phyloP scores from a whole-genome alignment of 1,140 invertebrate genomes.

The Trichoplusia ni region DNA sequence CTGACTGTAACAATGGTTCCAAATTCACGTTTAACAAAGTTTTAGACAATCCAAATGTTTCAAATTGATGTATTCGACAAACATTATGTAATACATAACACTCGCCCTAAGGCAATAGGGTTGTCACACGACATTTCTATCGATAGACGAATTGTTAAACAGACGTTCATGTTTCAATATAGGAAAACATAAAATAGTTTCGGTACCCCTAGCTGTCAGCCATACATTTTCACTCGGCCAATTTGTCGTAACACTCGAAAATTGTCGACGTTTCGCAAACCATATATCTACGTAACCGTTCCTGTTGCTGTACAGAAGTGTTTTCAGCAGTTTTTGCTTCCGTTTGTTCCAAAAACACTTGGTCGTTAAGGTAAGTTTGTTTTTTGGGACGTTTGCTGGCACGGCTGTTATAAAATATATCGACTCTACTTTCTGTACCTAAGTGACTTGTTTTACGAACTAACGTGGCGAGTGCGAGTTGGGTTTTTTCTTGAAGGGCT shows the following conservation, averaged over 20 bases:
- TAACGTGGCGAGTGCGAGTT: too few species aligned
- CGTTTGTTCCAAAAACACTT: conserved; percentile 6
- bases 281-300: conserved; percentile 1
- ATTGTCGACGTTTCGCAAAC: background rate
- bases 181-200: background rate
- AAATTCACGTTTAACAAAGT: too few species aligned
- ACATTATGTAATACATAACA: too few species aligned
- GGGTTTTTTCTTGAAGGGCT: too few species aligned
- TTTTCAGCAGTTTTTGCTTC: background rate
- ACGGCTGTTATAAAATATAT: background rate
- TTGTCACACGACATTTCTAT: too few species aligned
- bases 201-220: background rate
- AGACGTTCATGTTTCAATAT: background rate
- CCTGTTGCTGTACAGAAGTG: conserved; percentile 10
- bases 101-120: too few species aligned
- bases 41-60: too few species aligned
- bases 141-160: too few species aligned
- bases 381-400: conserved; percentile 8
- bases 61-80: too few species aligned
- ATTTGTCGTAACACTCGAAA: conserved; percentile 18
- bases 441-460: too few species aligned
- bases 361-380: conserved; percentile 21
- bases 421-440: too few species aligned
- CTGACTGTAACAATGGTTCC: too few species aligned
- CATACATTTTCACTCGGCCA: conserved; percentile 11